Base-by-base conservation (phyloP, 2,797 vertebrate species). In the Acipenser ruthenus region DNA sequence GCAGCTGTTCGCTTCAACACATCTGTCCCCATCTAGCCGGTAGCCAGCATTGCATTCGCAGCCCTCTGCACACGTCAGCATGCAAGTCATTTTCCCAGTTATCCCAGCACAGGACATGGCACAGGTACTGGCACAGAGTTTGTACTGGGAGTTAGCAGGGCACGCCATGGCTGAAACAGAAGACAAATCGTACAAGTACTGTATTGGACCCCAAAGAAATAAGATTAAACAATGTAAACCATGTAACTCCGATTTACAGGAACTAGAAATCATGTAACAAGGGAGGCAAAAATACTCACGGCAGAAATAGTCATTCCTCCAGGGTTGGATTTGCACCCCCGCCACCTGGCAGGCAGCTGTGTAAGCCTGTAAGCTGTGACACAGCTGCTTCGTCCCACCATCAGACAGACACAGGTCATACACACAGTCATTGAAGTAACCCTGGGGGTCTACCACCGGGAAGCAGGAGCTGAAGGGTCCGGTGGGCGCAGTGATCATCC, bases 281-380 rank as follows among this genome's bases (percentile, higher is more conserved):
- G 15, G 15, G 15, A 18, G 15, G 15, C 15, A 18, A 18, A 18
- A 37, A 55, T 58, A 60, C 78, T 81, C 66, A 81, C 74, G 63
- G 50, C 81, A 83, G 49, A 62, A 72, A 51, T 62, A 72, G 1
- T 2, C 48, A 12, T 71, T 75, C 49, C 64, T 82, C 79, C 79
- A 83, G 23, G 52, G 50, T 50, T 49, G 50, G 37, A 73, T 2
- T 0, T 18, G 7, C 7, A 72, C 66, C 52, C 52, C 69, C 0
- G 52, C 66, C n/a, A 8, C 64, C 13, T 76, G 75, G 50, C 81
- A 82, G 49, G 76, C 68, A 10, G 63, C 59, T 6, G 73, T 67
- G 5, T 75, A 78, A 5, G 59, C 68, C 65, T 68, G 60, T 8
- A 78, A 63, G 10, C 47, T 15, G 0, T 69, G 53, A 48, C 80